A percentile compares a stretch with the other conserved stretches of the same genome.
Conservation (phyloP, 2,113 vertebrate species). For the Catharus bicknelli region DNA sequence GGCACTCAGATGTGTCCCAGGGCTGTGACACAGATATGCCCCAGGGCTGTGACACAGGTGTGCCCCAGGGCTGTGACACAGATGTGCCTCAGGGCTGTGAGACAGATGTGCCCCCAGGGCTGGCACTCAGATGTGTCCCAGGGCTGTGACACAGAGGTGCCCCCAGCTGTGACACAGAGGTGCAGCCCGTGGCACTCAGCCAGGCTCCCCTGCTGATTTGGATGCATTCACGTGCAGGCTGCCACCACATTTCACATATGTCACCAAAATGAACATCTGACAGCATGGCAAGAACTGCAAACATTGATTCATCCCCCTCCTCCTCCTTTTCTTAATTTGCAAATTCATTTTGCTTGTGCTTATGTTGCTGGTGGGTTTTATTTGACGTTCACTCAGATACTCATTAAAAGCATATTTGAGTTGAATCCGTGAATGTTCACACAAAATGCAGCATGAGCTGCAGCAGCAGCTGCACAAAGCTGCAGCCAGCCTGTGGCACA, state of each 20-base stretch:
- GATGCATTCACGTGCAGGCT: background rate
- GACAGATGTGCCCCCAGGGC: too few species aligned
- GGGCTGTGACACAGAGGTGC: too few species aligned
- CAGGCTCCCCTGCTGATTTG: background rate
- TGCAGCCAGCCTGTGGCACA: background rate
- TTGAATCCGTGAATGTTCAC: background rate
- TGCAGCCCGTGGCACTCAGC: rapidly evolving
- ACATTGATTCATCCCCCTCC: background rate
- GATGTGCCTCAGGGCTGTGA: too few species aligned
- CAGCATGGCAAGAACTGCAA: background rate
- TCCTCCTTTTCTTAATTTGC: background rate
- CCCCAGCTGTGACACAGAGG: too few species aligned
- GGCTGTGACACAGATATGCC: too few species aligned
- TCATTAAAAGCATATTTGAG: background rate
- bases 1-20: too few species aligned
- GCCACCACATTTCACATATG: background rate
- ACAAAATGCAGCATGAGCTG: background rate
- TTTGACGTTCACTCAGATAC: background rate
- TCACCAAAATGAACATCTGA: conserved; percentile 21
- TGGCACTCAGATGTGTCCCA: too few species aligned
- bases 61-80: background rate
- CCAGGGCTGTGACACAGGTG: too few species aligned
- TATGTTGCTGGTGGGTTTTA: background rate
- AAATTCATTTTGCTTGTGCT: background rate
- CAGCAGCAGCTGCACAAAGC: background rate